These are phyloP conservation scores for Pseudobourletiella spinata DNA, from an alignment of 1,140 invertebrate species.

Conservation along the genomic window DNA sequence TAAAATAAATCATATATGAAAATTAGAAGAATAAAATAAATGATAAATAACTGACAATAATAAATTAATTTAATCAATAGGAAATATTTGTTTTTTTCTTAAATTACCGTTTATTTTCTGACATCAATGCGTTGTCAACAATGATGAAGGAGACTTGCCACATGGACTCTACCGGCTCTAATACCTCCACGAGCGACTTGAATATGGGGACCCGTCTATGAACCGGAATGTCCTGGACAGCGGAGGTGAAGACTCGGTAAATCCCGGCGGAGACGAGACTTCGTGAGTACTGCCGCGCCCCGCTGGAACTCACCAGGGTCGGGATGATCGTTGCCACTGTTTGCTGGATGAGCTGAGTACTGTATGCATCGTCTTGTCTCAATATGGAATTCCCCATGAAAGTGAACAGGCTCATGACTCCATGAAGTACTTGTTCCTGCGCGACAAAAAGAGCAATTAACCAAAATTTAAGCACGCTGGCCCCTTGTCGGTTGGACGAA, in stretches of 20 bases:
- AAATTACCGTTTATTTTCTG: slow-evolving; percentile 34
- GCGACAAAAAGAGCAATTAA: background rate
- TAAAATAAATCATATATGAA: no score
- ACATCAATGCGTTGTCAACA: slow-evolving; percentile 31
- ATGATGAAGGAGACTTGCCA: slow-evolving; percentile 48
- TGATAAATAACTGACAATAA: no score
- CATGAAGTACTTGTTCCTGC: slow-evolving; percentile 69
- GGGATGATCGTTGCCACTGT: slow-evolving; percentile 85
- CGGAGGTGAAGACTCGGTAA: slow-evolving; percentile 80
- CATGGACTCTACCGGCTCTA: slow-evolving; percentile 59
- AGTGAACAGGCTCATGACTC: slow-evolving; percentile 90
- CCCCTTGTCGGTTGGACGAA: no score
- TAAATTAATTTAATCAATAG: no score
- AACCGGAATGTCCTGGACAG: slow-evolving; percentile 77
- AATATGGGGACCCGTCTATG: slow-evolving; percentile 75
- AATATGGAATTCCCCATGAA: slow-evolving; percentile 87
- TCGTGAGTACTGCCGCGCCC: background rate
- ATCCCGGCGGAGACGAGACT: slow-evolving; percentile 47
- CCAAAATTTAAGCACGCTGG: background rate
- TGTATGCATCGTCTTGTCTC: slow-evolving; percentile 85
- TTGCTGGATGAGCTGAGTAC: slow-evolving; percentile 82
- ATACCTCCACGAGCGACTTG: slow-evolving; percentile 61
- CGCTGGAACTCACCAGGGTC: slow-evolving; percentile 53
- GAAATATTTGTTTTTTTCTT: no score
- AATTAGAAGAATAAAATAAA: no score